A percentile compares a stretch with the other conserved stretches of the same genome.
Conservation (phyloP, 1,140 invertebrate species). For the Chionoecetes opilio region DNA sequence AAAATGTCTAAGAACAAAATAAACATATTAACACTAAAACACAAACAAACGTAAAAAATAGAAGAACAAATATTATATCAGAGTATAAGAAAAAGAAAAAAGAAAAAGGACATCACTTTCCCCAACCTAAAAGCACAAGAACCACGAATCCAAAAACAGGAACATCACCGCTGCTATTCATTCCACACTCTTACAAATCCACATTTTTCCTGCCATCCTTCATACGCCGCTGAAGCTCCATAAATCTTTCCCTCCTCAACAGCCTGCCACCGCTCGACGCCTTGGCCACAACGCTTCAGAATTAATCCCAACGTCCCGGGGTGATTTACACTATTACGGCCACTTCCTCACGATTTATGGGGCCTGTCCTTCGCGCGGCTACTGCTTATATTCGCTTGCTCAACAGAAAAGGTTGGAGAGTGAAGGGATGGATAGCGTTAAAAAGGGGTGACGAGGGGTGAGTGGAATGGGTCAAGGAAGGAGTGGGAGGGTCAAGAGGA, state of each 20-base stretch:
- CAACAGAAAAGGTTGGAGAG: slow-evolving; percentile 19
- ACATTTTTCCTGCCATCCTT: background rate
- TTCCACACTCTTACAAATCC: background rate
- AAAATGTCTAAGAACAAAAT: too few relatives aligned
- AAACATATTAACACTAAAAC: too few relatives aligned
- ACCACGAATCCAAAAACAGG: too few relatives aligned
- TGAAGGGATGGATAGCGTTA: too few relatives aligned
- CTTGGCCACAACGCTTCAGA: background rate
- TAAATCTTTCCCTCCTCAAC: background rate
- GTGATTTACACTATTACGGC: slow-evolving; percentile 19
- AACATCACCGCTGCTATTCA: too few relatives aligned
- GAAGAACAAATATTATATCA: too few relatives aligned
- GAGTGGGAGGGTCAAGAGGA: background rate
- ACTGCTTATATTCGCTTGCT: slow-evolving; percentile 37
- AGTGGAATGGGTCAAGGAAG: too few relatives aligned
- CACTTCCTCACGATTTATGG: slow-evolving; percentile 5
- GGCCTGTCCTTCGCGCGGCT: background rate
- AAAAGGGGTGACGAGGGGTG: too few relatives aligned
- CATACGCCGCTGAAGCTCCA: background rate
- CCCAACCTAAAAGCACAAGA: too few relatives aligned
- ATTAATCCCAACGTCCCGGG: background rate
- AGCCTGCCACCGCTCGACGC: slow-evolving; percentile 1
- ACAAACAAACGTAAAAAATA: too few relatives aligned
- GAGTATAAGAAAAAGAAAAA: too few relatives aligned
- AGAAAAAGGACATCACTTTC: too few relatives aligned